These are phyloP conservation scores for Macrobrachium nipponense DNA, from an alignment of 1,140 invertebrate species.

Conservation along the genomic window DNA sequence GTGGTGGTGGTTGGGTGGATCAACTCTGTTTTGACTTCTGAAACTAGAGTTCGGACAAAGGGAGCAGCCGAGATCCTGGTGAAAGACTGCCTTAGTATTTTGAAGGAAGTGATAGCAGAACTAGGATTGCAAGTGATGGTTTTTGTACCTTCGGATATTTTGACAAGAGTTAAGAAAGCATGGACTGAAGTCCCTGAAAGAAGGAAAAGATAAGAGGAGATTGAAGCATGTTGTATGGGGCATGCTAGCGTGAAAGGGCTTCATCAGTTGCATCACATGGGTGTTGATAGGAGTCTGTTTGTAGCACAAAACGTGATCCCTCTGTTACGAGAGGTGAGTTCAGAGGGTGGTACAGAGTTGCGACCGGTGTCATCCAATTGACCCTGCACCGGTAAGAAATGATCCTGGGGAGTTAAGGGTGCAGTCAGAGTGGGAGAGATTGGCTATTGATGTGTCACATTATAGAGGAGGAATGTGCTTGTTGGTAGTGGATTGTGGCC, in stretches of 20 bases:
- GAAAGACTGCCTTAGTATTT: neutral
- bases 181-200: neutral
- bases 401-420: neutral
- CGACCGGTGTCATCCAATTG: too few species aligned
- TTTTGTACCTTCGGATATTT: neutral
- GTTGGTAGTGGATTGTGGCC: neutral
- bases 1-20: slow-evolving; percentile 6
- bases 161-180: slow-evolving; percentile 20
- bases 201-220: neutral
- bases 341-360: too few species aligned
- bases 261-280: slow-evolving; percentile 2
- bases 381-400: neutral
- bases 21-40: too few species aligned
- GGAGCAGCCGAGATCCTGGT: neutral
- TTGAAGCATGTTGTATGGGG: neutral
- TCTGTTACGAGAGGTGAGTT: neutral
- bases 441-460: slow-evolving; percentile 30
- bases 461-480: neutral
- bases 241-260: neutral
- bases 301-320: neutral
- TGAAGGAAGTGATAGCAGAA: neutral
- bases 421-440: neutral
- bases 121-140: too few species aligned
- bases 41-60: slow-evolving; percentile 4
- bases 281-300: too few species aligned